Conservation (phyloP, 2,888 invertebrate species). For the Gasteruption jaculator region DNA sequence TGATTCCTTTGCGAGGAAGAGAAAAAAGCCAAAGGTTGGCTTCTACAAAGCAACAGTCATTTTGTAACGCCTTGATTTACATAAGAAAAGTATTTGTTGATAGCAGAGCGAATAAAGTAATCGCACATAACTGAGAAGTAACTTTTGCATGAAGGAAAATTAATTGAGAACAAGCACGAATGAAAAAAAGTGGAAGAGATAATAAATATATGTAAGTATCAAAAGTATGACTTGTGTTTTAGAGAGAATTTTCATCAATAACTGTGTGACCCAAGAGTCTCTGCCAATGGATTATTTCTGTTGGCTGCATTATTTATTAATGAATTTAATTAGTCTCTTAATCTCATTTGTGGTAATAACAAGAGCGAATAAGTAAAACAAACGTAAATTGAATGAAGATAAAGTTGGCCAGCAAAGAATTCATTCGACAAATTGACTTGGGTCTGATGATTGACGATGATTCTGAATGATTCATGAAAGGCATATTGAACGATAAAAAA, state of each 20-base stretch:
- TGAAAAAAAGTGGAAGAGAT: constrained; percentile 28
- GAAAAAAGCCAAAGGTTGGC: too few species aligned
- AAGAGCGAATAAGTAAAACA: too few species aligned
- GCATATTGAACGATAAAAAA: constrained; percentile 44
- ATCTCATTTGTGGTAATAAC: too few species aligned
- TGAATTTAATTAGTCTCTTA: too few species aligned
- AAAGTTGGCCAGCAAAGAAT: constrained; percentile 4
- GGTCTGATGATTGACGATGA: constrained; percentile 37
- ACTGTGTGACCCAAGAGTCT: too few species aligned
- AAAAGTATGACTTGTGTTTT: too few species aligned
- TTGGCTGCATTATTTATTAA: too few species aligned
- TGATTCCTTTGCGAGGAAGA: too few species aligned
- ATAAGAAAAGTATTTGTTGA: constrained; percentile 20
- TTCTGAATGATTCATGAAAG: constrained; percentile 39
- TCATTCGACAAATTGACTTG: constrained; percentile 37
- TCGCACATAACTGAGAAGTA: constrained; percentile 21
- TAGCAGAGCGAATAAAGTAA: constrained; percentile 36
- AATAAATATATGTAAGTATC: constrained; percentile 24
- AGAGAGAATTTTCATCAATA: too few species aligned
- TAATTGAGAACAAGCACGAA: constrained; percentile 40
- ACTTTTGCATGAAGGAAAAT: constrained; percentile 29
- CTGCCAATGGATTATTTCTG: too few species aligned
- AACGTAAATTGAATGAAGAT: constrained; percentile 4
- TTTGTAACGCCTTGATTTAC: constrained; percentile 26
- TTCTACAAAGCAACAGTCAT: constrained; percentile 30